These are phyloP conservation scores for Distichodus sexfasciatus DNA, from an alignment of 2,797 vertebrate genomes.

Conservation along the genomic window DNA sequence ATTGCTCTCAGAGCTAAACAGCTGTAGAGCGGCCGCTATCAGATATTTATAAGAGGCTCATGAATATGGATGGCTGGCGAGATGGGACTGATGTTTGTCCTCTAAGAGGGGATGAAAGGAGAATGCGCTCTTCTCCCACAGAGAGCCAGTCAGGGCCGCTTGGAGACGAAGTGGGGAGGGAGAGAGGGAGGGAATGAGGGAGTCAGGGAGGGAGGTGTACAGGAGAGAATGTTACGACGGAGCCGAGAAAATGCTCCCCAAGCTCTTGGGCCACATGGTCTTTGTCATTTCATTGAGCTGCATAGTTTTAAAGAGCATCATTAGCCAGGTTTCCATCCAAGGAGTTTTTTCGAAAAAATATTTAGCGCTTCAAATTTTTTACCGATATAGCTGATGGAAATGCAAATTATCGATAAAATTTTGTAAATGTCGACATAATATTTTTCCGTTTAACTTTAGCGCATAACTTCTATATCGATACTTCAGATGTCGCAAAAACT, in stretches of 20 bases:
- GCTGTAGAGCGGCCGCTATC: conserved; percentile 77
- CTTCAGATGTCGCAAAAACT: no score
- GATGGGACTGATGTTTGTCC: conserved; percentile 84
- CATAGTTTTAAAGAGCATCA: neutral
- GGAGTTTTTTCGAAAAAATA: neutral
- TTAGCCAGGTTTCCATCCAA: neutral
- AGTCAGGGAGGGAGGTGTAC: conserved; percentile 9
- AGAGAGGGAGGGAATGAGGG: no score
- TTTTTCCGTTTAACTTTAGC: no score
- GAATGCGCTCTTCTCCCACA: conserved; percentile 70
- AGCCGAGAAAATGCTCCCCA: conserved; percentile 11
- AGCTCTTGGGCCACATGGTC: neutral
- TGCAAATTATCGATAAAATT: no score
- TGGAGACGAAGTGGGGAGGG: conserved; percentile 37
- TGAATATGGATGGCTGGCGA: conserved; percentile 79
- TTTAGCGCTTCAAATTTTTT: no score
- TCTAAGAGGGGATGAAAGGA: conserved; percentile 83
- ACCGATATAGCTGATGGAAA: no score
- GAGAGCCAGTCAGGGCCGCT: conserved; percentile 69
- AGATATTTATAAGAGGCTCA: conserved; percentile 84
- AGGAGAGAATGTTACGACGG: conserved; percentile 24
- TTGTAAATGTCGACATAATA: no score
- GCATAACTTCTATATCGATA: no score
- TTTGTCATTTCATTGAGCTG: neutral
- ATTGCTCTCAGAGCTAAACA: conserved; percentile 72